Conservation (phyloP, 2,113 vertebrate species). For the Hemicordylus capensis region DNA sequence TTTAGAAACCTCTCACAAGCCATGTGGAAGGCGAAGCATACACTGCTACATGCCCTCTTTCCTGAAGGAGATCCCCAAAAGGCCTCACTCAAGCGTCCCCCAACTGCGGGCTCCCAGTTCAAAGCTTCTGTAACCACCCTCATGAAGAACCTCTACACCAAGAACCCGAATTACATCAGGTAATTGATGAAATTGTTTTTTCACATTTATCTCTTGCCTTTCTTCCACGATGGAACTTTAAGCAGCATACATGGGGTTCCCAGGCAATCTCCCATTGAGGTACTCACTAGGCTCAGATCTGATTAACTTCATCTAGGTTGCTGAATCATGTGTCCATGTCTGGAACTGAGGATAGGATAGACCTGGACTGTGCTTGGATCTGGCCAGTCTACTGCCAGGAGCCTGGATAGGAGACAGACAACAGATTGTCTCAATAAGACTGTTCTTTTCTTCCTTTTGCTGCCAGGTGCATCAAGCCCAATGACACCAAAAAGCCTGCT, state of each 20-base stretch:
- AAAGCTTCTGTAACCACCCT: conserved; percentile 75
- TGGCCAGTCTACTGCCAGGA: not conserved
- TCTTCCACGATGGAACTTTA: too few species aligned
- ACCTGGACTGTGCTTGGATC: not conserved
- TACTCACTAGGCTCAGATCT: too few species aligned
- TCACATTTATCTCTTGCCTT: too few species aligned
- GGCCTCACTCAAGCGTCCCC: conserved; percentile 77
- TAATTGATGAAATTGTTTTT: conserved; percentile 34
- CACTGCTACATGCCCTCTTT: conserved; percentile 75
- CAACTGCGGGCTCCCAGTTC: conserved; percentile 78
- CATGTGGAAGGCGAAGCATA: conserved; percentile 78
- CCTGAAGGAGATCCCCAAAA: conserved; percentile 79
- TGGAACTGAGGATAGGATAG: not conserved
- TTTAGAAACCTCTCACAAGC: conserved; percentile 80
- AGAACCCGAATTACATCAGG: conserved; percentile 86
- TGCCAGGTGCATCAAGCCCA: conserved; percentile 83
- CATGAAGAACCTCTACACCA: conserved; percentile 83
- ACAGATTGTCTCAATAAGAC: not conserved
- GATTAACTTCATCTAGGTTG: too few species aligned
- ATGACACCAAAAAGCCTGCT: conserved; percentile 66
- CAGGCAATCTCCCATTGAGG: too few species aligned
- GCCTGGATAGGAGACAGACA: not conserved
- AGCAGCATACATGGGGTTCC: too few species aligned
- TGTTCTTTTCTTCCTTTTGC: accelerated
- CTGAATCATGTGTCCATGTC: too few species aligned